These are phyloP conservation scores for Phaenicophaeus curvirostris DNA, from an alignment of 2,797 vertebrate species.

Conservation along the genomic window DNA sequence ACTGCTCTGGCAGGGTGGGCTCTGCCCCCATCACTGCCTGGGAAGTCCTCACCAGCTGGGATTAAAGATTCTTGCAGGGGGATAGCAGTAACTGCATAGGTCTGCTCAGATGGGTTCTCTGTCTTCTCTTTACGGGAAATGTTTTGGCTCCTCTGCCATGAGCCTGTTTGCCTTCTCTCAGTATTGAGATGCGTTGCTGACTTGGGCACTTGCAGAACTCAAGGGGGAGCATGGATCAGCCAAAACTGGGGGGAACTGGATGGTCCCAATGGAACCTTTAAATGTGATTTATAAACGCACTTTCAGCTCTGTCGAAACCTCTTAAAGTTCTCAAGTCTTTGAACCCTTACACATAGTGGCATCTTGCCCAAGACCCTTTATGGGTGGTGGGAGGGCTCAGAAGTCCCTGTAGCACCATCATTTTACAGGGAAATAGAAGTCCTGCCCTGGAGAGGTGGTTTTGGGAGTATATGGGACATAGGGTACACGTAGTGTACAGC, in stretches of 20 bases:
- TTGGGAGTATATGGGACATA: background rate
- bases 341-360: rapidly evolving
- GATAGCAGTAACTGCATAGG: background rate
- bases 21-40: rapidly evolving
- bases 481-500: too few species aligned
- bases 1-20: too few species aligned
- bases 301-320: background rate
- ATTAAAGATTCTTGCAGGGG: background rate
- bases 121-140: background rate
- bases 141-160: rapidly evolving
- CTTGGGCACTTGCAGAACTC: background rate
- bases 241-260: background rate
- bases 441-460: background rate
- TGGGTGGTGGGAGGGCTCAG: rapidly evolving
- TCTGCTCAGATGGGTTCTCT: background rate
- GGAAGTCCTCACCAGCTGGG: background rate
- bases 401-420: rapidly evolving
- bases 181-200: rapidly evolving
- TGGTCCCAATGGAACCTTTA: background rate
- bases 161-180: background rate
- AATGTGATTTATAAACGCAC: background rate
- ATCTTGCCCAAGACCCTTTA: background rate
- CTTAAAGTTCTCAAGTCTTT: background rate
- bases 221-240: background rate
- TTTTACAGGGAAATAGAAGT: background rate